Evolutionary conservation across 2,113 vertebrate species (phyloP).

Genomic region (Heptranchias perlo): DNA sequence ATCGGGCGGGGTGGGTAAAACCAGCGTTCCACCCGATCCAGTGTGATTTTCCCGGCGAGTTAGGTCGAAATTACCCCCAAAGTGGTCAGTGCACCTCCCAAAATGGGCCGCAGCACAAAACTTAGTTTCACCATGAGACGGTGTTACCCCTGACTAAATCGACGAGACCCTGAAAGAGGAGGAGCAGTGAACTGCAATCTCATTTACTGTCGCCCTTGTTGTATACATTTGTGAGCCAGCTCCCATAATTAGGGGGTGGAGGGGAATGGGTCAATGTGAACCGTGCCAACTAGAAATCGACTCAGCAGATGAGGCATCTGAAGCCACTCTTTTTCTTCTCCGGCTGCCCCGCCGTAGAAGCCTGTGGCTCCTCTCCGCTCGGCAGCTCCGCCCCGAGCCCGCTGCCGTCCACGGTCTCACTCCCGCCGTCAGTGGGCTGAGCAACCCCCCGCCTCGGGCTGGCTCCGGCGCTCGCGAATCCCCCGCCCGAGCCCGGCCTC

Average conservation of each 20-base stretch:
- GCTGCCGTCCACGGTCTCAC: no score
- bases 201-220: not conserved
- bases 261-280: not conserved
- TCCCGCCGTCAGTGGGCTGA: not conserved
- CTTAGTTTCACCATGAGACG: not conserved
- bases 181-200: not conserved
- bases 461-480: not conserved
- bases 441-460: not conserved
- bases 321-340: not conserved
- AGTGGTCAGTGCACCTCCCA: not conserved
- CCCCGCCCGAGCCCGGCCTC: not conserved
- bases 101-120: not conserved
- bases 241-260: not conserved
- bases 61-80: not conserved
- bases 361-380: not conserved
- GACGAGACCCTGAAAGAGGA: not conserved
- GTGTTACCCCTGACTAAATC: not conserved
- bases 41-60: no score
- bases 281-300: not conserved
- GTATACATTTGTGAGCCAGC: not conserved
- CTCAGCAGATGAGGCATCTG: not conserved
- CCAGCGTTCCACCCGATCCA: not conserved
- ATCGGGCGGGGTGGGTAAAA: no score
- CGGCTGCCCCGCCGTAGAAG: no score
- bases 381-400: not conserved